A percentile compares a stretch with the other conserved stretches of the same genome.
Evolutionary conservation across 2,888 invertebrate species (phyloP).

Genomic region (Macrostomum cliftonense): DNA sequence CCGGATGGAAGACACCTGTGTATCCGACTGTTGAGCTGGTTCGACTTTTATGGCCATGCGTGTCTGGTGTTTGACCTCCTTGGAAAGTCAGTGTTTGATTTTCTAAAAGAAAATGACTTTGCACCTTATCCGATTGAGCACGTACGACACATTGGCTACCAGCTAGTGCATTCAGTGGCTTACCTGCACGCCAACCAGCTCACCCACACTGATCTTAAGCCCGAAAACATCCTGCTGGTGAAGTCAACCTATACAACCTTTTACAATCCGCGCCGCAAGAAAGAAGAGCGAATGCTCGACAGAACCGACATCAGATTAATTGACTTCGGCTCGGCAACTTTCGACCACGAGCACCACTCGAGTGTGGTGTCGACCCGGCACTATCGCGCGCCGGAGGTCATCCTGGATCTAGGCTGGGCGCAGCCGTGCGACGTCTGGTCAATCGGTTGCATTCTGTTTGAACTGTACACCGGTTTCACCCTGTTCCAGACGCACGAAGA

Average conservation of each 20-base stretch:
- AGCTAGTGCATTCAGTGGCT: slow-evolving; percentile 47
- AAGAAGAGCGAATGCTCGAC: slow-evolving; percentile 39
- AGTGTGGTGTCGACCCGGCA: slow-evolving; percentile 96
- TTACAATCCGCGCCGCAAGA: slow-evolving; percentile 51
- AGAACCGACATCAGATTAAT: slow-evolving; percentile 84
- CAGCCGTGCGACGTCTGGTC: slow-evolving; percentile 20
- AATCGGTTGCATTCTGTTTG: slow-evolving; percentile 19
- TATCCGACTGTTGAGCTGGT: slow-evolving; percentile 90
- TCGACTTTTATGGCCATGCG: slow-evolving; percentile 92
- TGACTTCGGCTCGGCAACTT: slow-evolving; percentile 97
- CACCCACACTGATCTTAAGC: slow-evolving; percentile 97
- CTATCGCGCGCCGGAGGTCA: slow-evolving; percentile 95
- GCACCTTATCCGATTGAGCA: slow-evolving; percentile 92
- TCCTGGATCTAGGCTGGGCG: slow-evolving; percentile 44
- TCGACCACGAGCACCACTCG: slow-evolving; percentile 98
- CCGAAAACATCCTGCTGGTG: slow-evolving; percentile 93
- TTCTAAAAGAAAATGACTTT: slow-evolving; percentile 81
- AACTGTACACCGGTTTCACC: slow-evolving; percentile 15
- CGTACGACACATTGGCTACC: slow-evolving; percentile 89
- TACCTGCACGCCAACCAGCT: slow-evolving; percentile 74
- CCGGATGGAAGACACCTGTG: slow-evolving; percentile 49
- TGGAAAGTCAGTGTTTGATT: slow-evolving; percentile 89
- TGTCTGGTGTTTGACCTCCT: slow-evolving; percentile 94
- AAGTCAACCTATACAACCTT: slow-evolving; percentile 67
- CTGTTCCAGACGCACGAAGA: slow-evolving; percentile 17